A percentile compares a stretch with the other conserved stretches of the same genome.
Evolutionary conservation across 1,140 invertebrate species (phyloP).

Genomic region (Steinernema khuongi): DNA sequence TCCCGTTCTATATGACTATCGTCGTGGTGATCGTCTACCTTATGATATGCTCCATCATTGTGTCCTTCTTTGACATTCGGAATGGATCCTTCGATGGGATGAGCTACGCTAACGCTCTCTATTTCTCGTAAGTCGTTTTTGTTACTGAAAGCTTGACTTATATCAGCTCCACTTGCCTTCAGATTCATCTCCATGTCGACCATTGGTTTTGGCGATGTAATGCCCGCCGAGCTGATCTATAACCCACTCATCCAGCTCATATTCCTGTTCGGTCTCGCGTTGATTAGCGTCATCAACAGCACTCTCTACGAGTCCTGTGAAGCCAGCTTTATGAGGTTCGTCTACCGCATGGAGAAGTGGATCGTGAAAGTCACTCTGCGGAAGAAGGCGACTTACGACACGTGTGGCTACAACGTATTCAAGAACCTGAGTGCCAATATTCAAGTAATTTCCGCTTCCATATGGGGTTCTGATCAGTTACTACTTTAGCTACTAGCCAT

Average conservation of each 20-base stretch:
- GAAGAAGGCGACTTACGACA: background rate
- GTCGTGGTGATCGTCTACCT: background rate
- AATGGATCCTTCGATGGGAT: background rate
- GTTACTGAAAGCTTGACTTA: no score
- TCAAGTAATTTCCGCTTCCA: background rate
- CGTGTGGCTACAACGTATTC: background rate
- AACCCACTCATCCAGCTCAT: background rate
- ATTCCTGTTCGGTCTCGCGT: conserved; percentile 15
- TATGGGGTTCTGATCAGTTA: background rate
- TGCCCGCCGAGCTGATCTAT: background rate
- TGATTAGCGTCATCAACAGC: conserved; percentile 18
- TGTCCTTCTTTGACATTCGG: background rate
- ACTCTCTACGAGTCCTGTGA: background rate
- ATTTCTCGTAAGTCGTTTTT: background rate
- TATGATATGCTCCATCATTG: background rate
- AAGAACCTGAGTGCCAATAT: background rate
- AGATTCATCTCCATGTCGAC: conserved; percentile 18
- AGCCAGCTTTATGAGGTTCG: background rate
- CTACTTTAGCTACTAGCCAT: background rate
- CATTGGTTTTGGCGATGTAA: conserved; percentile 17
- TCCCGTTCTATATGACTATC: background rate
- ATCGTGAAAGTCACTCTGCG: background rate
- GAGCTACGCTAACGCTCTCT: background rate
- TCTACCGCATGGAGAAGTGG: background rate
- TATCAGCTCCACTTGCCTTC: no score